These are phyloP conservation scores for Stichopus chloronotus DNA, from an alignment of 35 echinoderm and acorn worm genomes.

Conservation along the genomic window DNA sequence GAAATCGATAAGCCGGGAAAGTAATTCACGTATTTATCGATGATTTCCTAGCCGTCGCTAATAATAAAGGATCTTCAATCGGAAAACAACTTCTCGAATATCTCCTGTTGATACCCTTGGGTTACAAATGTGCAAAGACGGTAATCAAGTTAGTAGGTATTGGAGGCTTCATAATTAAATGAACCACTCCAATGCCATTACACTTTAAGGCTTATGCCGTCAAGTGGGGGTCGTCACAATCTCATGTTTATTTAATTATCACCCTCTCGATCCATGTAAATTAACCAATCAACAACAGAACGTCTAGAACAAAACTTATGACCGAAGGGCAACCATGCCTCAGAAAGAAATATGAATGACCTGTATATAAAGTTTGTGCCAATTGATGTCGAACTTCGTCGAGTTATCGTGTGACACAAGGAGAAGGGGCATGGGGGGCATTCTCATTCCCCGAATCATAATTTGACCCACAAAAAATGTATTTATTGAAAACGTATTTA, in stretches of 20 bases:
- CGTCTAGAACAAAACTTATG: too few species aligned
- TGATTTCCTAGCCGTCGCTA: background rate
- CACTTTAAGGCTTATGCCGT: background rate
- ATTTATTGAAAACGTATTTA: too few species aligned
- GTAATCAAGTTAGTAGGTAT: background rate
- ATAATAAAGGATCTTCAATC: background rate
- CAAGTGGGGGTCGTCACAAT: background rate
- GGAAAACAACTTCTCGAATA: background rate
- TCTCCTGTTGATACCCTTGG: background rate
- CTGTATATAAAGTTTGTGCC: too few species aligned
- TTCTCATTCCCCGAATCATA: too few species aligned
- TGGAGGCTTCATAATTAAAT: background rate
- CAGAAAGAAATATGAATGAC: too few species aligned
- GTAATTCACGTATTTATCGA: background rate
- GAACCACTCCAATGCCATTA: background rate
- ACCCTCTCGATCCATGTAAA: background rate
- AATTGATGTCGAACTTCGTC: too few species aligned
- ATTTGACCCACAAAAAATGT: too few species aligned
- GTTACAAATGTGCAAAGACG: background rate
- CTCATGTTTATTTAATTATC: background rate
- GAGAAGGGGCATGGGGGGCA: too few species aligned
- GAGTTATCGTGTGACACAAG: too few species aligned
- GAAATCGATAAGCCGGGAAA: background rate
- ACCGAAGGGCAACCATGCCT: too few species aligned
- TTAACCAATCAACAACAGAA: too few species aligned